Evolutionary conservation across 2,113 vertebrate genomes (phyloP).

Genomic region (Pluvianellus socialis): DNA sequence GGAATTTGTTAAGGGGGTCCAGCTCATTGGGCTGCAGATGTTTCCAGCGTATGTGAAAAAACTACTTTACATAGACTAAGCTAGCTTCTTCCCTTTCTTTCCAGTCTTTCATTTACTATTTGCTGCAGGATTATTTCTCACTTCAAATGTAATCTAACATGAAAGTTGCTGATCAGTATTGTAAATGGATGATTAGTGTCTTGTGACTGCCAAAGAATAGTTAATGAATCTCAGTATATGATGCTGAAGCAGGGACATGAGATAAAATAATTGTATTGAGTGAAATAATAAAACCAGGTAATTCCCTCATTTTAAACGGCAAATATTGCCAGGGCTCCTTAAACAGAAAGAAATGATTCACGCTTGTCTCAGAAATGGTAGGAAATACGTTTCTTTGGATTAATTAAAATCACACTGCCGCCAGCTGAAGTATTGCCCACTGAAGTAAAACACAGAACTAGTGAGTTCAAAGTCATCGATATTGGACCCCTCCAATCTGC

Average conservation of each 20-base stretch:
- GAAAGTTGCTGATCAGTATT: slow-evolving; percentile 48
- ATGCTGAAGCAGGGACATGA: not conserved
- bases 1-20: not conserved
- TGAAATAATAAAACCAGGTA: not conserved
- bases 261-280: slow-evolving; percentile 28
- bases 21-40: not conserved
- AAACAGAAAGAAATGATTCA: not conserved
- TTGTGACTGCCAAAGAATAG: slow-evolving; percentile 19
- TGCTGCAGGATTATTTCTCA: slow-evolving; percentile 3
- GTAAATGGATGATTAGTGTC: slow-evolving; percentile 49
- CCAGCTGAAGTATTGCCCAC: not conserved
- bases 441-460: not conserved
- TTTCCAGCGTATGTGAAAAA: not conserved
- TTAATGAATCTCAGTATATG: slow-evolving; percentile 27
- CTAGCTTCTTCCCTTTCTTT: not conserved
- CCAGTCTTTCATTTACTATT: slow-evolving; percentile 2
- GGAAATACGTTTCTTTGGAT: not conserved
- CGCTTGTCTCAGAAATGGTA: not conserved
- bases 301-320: slow-evolving; percentile 12
- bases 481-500: not conserved
- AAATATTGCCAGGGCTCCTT: slow-evolving; percentile 20
- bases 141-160: slow-evolving; percentile 4
- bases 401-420: not conserved
- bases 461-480: not conserved
- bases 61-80: not conserved